Conservation (phyloP, 2,888 invertebrate species). For the Nemoura dubitans region DNA sequence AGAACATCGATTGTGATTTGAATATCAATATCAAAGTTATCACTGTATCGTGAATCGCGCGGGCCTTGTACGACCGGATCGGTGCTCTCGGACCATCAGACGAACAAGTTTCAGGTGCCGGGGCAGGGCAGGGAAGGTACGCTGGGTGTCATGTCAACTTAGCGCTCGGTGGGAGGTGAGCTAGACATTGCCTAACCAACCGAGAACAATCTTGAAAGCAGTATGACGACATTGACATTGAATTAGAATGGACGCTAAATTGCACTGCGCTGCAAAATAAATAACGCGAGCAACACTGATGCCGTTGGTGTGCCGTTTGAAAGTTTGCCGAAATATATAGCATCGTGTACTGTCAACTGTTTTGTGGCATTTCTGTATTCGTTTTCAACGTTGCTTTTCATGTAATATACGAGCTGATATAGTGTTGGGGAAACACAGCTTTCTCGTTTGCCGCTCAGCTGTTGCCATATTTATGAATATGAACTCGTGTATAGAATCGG, state of each 20-base stretch:
- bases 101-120: neutral
- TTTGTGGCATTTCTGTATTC: neutral
- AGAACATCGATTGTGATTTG: neutral
- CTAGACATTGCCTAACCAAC: neutral
- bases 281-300: neutral
- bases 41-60: neutral
- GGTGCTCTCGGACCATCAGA: neutral
- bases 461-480: conserved; percentile 20
- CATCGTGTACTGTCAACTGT: neutral
- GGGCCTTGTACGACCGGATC: neutral
- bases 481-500: conserved; percentile 14
- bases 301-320: neutral
- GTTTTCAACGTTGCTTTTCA: neutral
- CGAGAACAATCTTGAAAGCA: neutral
- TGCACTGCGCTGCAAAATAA: neutral
- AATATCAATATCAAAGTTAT: neutral
- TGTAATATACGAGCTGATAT: neutral
- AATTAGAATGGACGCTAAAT: neutral
- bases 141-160: neutral
- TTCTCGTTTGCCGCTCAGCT: neutral
- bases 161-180: neutral
- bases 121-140: neutral
- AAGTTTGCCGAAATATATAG: neutral
- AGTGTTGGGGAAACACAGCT: neutral
- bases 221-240: neutral